A percentile compares a stretch with the other conserved stretches of the same genome.
phyloP scores from a whole-genome alignment of 2,888 invertebrate genomes.

The Subacronicta megacephala region DNA sequence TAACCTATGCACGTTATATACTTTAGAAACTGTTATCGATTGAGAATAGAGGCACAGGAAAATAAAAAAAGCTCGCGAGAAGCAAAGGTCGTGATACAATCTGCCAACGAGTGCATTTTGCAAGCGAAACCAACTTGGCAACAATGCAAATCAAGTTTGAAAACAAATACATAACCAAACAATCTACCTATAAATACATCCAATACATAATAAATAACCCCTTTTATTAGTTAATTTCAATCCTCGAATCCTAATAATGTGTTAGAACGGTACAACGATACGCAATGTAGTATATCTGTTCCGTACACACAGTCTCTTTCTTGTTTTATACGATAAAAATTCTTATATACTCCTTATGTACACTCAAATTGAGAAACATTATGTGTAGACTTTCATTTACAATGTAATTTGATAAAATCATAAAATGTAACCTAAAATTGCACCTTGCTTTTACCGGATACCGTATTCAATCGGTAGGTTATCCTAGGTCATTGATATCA shows the following conservation, averaged over 20 bases:
- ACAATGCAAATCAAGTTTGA: slow-evolving; percentile 70
- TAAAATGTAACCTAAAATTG: slow-evolving; percentile 80
- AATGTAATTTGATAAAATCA: slow-evolving; percentile 58
- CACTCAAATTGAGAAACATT: slow-evolving; percentile 55
- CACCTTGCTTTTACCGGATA: slow-evolving; percentile 71
- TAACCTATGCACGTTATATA: slow-evolving; percentile 57
- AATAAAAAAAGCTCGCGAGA: slow-evolving; percentile 62
- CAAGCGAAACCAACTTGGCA: slow-evolving; percentile 68
- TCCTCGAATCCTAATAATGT: slow-evolving; percentile 54
- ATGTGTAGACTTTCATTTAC: slow-evolving; percentile 60
- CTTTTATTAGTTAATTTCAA: slow-evolving; percentile 63
- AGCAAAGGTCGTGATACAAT: slow-evolving; percentile 69
- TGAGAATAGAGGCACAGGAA: slow-evolving; percentile 56
- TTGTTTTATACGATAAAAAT: slow-evolving; percentile 50
- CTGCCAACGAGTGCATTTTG: slow-evolving; percentile 69
- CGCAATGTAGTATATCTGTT: slow-evolving; percentile 61
- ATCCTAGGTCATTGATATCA: slow-evolving; percentile 84
- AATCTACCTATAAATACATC: slow-evolving; percentile 54
- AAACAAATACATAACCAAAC: slow-evolving; percentile 73
- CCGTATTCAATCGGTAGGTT: slow-evolving; percentile 74
- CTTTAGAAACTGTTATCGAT: slow-evolving; percentile 66
- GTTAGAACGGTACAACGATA: slow-evolving; percentile 68
- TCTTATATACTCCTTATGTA: slow-evolving; percentile 49
- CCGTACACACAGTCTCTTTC: slow-evolving; percentile 61
- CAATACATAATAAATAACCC: slow-evolving; percentile 63